A percentile compares a stretch with the other conserved stretches of the same genome.
These are phyloP conservation scores for Gambelia wislizenii DNA, from an alignment of 2,797 vertebrate genomes.

Conservation along the genomic window DNA sequence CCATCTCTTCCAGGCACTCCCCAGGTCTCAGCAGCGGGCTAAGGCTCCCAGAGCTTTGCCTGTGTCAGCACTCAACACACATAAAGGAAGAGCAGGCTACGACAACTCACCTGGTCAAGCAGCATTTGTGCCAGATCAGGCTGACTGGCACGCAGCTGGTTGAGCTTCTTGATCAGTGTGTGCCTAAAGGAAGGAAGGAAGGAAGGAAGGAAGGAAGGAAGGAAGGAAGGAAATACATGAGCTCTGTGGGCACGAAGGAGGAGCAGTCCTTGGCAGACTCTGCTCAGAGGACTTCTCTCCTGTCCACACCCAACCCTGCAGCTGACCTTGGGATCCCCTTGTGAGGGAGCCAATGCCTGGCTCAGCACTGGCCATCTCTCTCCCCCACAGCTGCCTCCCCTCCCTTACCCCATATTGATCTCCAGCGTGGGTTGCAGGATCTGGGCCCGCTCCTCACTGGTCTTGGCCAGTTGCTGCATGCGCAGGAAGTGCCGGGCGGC, in stretches of 20 bases:
- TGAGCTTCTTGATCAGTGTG: conserved; percentile 90
- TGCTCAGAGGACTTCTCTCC: no score
- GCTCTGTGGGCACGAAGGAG: no score
- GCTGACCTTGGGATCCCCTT: not conserved
- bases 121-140: conserved; percentile 90
- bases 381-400: fast-evolving
- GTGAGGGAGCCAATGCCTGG: no score
- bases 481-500: conserved; percentile 96
- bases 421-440: conserved; percentile 96
- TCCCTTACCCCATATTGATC: conserved; percentile 89
- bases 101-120: conserved; percentile 88
- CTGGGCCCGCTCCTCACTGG: conserved; percentile 90
- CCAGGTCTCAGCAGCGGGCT: no score
- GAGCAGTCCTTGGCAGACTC: no score
- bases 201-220: not conserved
- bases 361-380: no score
- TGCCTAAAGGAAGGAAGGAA: conserved; percentile 79
- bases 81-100: no score
- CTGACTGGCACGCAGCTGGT: conserved; percentile 83
- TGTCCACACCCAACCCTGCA: not conserved
- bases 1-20: no score
- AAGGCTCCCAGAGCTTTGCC: not conserved
- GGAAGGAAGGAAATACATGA: no score
- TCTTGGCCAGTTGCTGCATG: conserved; percentile 94
- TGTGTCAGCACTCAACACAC: no score